Evolutionary conservation across 2,797 vertebrate species (phyloP).

Genomic region (Leptodactylus fallax): DNA sequence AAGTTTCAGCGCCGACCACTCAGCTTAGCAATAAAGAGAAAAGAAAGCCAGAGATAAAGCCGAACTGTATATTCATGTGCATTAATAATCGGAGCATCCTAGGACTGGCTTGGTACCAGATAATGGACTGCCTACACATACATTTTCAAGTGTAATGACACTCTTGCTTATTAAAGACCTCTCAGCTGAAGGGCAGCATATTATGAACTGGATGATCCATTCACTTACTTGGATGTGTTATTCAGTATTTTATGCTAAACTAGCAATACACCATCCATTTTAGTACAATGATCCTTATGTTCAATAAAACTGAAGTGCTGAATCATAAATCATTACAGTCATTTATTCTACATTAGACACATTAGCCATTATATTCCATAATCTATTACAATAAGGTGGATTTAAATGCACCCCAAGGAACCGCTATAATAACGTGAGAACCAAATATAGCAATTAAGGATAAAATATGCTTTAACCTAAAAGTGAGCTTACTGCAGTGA

Average conservation of each 20-base stretch:
- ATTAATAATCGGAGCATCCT: slow-evolving; percentile 73
- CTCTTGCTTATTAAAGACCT: slow-evolving; percentile 85
- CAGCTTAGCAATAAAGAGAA: slow-evolving; percentile 58
- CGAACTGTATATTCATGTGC: slow-evolving; percentile 66
- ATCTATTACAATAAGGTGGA: slow-evolving; percentile 87
- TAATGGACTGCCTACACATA: slow-evolving; percentile 81
- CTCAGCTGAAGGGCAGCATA: slow-evolving; percentile 84
- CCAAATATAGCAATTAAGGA: slow-evolving; percentile 84
- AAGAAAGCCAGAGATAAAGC: slow-evolving; percentile 65
- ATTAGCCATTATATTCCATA: slow-evolving; percentile 86
- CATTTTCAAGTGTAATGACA: slow-evolving; percentile 85
- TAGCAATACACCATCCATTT: slow-evolving; percentile 85
- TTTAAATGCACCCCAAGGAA: slow-evolving; percentile 87
- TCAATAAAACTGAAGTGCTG: slow-evolving; percentile 86
- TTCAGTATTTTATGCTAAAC: slow-evolving; percentile 87
- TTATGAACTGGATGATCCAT: slow-evolving; percentile 85
- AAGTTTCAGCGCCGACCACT: background rate
- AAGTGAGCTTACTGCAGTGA: slow-evolving; percentile 77
- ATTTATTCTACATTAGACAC: slow-evolving; percentile 87
- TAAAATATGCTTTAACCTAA: slow-evolving; percentile 85
- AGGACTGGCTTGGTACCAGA: slow-evolving; percentile 79
- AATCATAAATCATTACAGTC: slow-evolving; percentile 85
- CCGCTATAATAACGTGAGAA: slow-evolving; percentile 83
- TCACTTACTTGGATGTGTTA: slow-evolving; percentile 85
- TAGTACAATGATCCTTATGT: slow-evolving; percentile 87